Conservation (phyloP, 2,113 vertebrate species). For the Stegastes partitus region DNA sequence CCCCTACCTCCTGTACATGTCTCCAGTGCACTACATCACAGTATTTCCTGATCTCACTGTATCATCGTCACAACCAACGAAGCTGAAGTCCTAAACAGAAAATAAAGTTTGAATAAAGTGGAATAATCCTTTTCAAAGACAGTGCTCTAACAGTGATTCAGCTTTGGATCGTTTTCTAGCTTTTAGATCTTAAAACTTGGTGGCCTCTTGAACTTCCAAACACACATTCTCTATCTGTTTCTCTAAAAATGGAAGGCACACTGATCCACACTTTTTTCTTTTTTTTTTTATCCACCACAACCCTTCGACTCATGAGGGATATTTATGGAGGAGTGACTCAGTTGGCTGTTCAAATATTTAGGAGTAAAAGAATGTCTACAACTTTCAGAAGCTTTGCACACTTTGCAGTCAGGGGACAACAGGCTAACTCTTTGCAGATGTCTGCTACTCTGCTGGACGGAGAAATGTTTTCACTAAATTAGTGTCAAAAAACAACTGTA, state of each 20-base stretch:
- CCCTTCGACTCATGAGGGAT: slow-evolving; percentile 37
- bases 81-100: background rate
- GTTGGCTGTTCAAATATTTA: slow-evolving; percentile 77
- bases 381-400: slow-evolving; percentile 55
- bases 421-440: slow-evolving; percentile 71
- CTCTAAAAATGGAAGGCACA: slow-evolving; percentile 41
- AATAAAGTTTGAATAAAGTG: background rate
- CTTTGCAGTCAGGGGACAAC: slow-evolving; percentile 58
- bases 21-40: background rate
- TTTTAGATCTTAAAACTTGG: slow-evolving; percentile 10
- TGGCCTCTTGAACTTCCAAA: slow-evolving; percentile 27
- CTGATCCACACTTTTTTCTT: slow-evolving; percentile 44
- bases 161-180: too few relatives aligned
- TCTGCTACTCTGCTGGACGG: slow-evolving; percentile 47
- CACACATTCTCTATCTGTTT: slow-evolving; percentile 36
- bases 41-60: too few relatives aligned
- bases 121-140: too few relatives aligned
- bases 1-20: background rate
- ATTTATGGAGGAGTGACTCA: slow-evolving; percentile 75
- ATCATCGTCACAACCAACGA: too few relatives aligned
- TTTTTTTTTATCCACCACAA: slow-evolving; percentile 48
- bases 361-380: slow-evolving; percentile 68
- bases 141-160: too few relatives aligned
- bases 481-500: slow-evolving; percentile 34
- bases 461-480: slow-evolving; percentile 50